phyloP scores from a whole-genome alignment of 2,888 invertebrate species.

The Lycaena phlaeas region DNA sequence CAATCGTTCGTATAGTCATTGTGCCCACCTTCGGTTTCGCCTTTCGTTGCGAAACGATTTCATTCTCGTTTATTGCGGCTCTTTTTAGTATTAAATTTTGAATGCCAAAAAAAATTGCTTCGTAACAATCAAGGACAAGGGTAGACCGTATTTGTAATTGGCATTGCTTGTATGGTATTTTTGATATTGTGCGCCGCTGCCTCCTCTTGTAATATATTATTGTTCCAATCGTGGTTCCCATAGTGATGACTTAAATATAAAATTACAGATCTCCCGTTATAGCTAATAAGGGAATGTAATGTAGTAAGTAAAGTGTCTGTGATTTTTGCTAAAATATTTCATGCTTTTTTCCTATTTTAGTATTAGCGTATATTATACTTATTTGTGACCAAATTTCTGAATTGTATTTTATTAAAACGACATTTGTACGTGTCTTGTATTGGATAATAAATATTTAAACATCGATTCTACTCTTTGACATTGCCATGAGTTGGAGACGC shows the following conservation, averaged over 20 bases:
- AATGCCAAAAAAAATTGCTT: slow-evolving; percentile 11
- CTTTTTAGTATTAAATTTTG: slow-evolving; percentile 17
- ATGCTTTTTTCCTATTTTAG: slow-evolving; percentile 59
- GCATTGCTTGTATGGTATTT: too few relatives aligned
- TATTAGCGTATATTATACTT: slow-evolving; percentile 38
- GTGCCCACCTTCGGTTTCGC: slow-evolving; percentile 57
- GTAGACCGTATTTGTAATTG: neutral
- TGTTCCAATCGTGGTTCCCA: neutral
- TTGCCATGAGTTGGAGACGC: slow-evolving; percentile 2
- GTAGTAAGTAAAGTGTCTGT: slow-evolving; percentile 63
- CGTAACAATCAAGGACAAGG: neutral
- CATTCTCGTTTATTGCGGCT: slow-evolving; percentile 20
- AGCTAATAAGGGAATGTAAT: slow-evolving; percentile 9
- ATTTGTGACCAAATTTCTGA: slow-evolving; percentile 53
- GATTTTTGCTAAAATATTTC: slow-evolving; percentile 65
- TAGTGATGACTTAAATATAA: neutral
- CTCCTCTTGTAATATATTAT: neutral
- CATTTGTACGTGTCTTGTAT: slow-evolving; percentile 26
- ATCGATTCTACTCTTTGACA: slow-evolving; percentile 5
- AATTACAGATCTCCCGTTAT: slow-evolving; percentile 4
- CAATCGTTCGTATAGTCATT: slow-evolving; percentile 53
- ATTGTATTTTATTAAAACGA: slow-evolving; percentile 23
- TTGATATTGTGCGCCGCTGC: neutral
- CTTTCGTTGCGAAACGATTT: slow-evolving; percentile 29
- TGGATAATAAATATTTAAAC: slow-evolving; percentile 17